Conservation (phyloP, 2,797 vertebrate species). For the Philypnodon macrostomus region DNA sequence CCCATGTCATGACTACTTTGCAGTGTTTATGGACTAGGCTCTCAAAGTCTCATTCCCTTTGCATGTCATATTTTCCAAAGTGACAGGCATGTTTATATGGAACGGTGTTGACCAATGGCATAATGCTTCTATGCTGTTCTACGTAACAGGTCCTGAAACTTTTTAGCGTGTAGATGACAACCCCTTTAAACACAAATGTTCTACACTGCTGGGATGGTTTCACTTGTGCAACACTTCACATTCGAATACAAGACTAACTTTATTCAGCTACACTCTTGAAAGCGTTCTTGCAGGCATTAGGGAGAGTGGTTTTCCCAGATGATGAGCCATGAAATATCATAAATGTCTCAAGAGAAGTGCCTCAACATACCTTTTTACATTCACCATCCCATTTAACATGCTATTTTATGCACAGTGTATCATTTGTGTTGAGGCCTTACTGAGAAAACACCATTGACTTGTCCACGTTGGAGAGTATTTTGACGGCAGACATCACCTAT, state of each 20-base stretch:
- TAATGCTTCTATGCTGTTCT: constrained; percentile 1
- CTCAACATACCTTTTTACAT: constrained; percentile 31
- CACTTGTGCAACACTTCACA: constrained; percentile 10
- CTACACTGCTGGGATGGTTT: too few species aligned
- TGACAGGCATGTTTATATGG: neutral
- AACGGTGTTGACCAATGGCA: neutral
- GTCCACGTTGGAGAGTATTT: neutral
- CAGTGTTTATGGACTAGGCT: too few species aligned
- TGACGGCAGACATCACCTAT: neutral
- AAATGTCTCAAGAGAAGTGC: constrained; percentile 24
- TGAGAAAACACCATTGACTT: neutral
- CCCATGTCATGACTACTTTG: too few species aligned
- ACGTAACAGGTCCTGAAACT: neutral
- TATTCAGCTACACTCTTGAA: constrained; percentile 12
- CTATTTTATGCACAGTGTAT: constrained; percentile 23
- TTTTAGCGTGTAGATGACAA: constrained; percentile 2
- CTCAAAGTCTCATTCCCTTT: too few species aligned
- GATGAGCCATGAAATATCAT: constrained; percentile 43
- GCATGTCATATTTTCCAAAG: neutral
- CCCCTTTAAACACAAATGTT: constrained; percentile 5
- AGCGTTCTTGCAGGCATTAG: constrained; percentile 29
- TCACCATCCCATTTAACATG: constrained; percentile 27
- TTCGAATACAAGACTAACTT: constrained; percentile 14
- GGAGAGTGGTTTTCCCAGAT: constrained; percentile 25
- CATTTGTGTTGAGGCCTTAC: constrained; percentile 10